Evolutionary conservation across 2,797 vertebrate genomes (phyloP).

Genomic region (Tolypeutes matacus): DNA sequence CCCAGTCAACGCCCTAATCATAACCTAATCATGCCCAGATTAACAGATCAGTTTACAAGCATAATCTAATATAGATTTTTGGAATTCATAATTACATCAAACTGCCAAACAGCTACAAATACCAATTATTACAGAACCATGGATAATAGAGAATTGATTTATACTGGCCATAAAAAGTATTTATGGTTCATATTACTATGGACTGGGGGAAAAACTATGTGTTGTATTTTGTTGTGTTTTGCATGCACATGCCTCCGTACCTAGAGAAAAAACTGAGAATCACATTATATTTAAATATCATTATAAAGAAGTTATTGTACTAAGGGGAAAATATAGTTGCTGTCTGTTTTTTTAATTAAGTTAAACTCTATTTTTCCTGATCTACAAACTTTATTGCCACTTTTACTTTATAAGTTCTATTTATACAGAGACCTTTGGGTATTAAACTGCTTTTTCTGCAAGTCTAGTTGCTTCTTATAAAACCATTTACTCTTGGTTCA

Average conservation of each 20-base stretch:
- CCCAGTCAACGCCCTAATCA: too few species aligned
- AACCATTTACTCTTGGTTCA: conserved; percentile 84
- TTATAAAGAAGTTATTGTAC: conserved; percentile 69
- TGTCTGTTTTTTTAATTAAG: conserved; percentile 86
- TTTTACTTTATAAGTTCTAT: conserved; percentile 86
- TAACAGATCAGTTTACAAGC: too few species aligned
- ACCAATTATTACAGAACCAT: neutral
- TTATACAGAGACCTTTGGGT: conserved; percentile 88
- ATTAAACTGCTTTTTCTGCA: conserved; percentile 89
- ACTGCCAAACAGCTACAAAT: too few species aligned
- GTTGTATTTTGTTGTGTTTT: neutral
- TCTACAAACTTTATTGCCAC: conserved; percentile 86
- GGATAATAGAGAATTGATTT: conserved; percentile 24
- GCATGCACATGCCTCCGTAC: neutral
- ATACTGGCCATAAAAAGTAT: conserved; percentile 33
- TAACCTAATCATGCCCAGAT: too few species aligned
- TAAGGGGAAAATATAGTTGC: conserved; percentile 67
- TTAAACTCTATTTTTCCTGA: conserved; percentile 87
- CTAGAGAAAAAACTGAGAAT: conserved; percentile 6
- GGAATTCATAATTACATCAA: too few species aligned
- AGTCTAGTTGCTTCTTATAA: conserved; percentile 88
- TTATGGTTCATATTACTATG: neutral
- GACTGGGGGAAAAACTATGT: neutral
- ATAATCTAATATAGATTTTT: too few species aligned
- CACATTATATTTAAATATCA: conserved; percentile 46